Conservation (phyloP, 2,113 vertebrate species). For the Morone saxatilis region DNA sequence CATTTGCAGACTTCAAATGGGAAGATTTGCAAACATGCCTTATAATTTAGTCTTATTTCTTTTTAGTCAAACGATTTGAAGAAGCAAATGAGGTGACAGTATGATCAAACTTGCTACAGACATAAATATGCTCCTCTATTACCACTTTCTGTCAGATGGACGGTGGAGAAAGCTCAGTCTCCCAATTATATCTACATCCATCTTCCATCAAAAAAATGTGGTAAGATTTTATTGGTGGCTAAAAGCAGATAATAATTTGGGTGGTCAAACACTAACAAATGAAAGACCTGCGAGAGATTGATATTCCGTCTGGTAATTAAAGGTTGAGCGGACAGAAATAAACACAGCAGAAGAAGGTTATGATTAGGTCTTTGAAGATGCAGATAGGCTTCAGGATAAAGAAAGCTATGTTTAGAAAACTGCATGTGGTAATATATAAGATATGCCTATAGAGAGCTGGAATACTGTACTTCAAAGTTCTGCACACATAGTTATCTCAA, state of each 20-base stretch:
- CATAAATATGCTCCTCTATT: conserved; percentile 18
- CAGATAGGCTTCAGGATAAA: conserved; percentile 61
- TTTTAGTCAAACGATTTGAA: conserved; percentile 30
- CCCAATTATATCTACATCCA: conserved; percentile 36
- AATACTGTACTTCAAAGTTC: conserved; percentile 6
- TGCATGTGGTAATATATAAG: conserved; percentile 34
- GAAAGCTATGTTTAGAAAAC: conserved; percentile 66
- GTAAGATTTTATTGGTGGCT: conserved; percentile 75
- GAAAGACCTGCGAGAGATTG: conserved; percentile 79
- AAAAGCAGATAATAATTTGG: conserved; percentile 78
- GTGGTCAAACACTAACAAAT: conserved; percentile 80
- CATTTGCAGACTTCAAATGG: conserved; percentile 36
- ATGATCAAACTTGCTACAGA: background rate
- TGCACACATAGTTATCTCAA: background rate
- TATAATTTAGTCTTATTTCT: conserved; percentile 50
- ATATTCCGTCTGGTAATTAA: conserved; percentile 80
- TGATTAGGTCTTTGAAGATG: conserved; percentile 80
- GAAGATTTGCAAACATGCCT: background rate
- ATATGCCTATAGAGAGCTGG: conserved; percentile 16
- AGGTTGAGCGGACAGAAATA: conserved; percentile 79
- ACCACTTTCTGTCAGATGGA: conserved; percentile 11
- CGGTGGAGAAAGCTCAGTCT: background rate
- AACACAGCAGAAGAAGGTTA: conserved; percentile 69
- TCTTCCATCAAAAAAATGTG: conserved; percentile 58
- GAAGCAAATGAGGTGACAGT: conserved; percentile 28